These are phyloP conservation scores for Agrotis puta DNA, from an alignment of 2,888 invertebrate genomes.

Conservation along the genomic window DNA sequence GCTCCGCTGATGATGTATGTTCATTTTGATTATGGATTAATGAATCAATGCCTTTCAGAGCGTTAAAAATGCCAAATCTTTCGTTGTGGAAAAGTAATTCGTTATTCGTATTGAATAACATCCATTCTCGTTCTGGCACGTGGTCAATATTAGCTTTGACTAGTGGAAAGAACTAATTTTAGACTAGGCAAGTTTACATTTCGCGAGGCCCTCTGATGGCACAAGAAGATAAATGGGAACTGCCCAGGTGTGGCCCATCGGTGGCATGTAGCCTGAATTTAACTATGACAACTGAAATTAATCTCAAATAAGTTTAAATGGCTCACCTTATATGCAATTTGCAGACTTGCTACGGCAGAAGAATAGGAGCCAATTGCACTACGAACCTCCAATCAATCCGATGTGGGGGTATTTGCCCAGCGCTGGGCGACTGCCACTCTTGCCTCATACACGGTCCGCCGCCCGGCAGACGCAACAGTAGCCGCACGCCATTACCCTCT, in stretches of 20 bases:
- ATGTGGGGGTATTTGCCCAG: conserved; percentile 97
- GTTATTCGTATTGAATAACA: background rate
- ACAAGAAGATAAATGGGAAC: too few relatives aligned
- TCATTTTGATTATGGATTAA: background rate
- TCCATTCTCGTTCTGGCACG: background rate
- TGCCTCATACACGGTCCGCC: conserved; percentile 95
- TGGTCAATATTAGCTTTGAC: background rate
- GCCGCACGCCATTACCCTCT: conserved; percentile 83
- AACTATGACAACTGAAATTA: too few relatives aligned
- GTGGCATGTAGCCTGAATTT: too few relatives aligned
- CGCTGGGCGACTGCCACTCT: conserved; percentile 96
- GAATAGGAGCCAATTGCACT: conserved; percentile 96
- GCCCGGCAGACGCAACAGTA: conserved; percentile 81
- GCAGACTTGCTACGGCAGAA: conserved; percentile 95
- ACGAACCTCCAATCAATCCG: conserved; percentile 97
- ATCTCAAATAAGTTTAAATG: background rate
- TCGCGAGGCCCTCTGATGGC: too few relatives aligned
- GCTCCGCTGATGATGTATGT: conserved; percentile 94
- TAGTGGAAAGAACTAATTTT: too few relatives aligned
- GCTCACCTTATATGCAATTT: conserved; percentile 31
- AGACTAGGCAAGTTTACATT: too few relatives aligned
- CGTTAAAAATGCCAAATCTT: background rate
- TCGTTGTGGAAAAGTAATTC: background rate
- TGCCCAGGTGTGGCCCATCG: too few relatives aligned
- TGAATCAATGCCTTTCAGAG: background rate